Evolutionary conservation across 2,797 vertebrate species (phyloP), one percentile per base, ranked within the genome.

Genomic region (Sebastes glaucus): DNA sequence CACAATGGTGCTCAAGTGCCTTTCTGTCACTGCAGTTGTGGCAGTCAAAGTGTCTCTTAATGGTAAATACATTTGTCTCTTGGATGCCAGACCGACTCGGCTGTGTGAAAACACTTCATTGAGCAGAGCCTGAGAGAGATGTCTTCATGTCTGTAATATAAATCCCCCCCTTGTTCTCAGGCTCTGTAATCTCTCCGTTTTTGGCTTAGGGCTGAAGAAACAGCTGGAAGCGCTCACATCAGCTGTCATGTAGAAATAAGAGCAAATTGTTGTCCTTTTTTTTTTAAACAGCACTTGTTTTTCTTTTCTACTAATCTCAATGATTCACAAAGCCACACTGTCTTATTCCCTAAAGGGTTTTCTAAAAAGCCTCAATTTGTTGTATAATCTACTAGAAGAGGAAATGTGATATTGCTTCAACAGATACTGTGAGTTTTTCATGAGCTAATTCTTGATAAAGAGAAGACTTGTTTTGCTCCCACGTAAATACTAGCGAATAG

Each of bases 191-290:
- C 93, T 90, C 66, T 69, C 80, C 5, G 5, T 67, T 87, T 86
- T 94, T 93, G 94, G 93, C 92, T 68, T 78, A 60, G 1, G 73
- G 82, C 86, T 92, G 72, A 77, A 91, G 82, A 87, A 87, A 87
- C 95, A 96, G 95, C 94, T 96, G 95, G 94, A 89, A 92, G 80
- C 75, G 30, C 86, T 96, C 95, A 95, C 80, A 91, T 94, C 79
- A 86, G 81, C 89, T 82, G 83, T 92, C 83, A 88, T 33, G 61
- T 78, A 55, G 72, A 75, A 91, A 75, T 91, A 81, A 89, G 79
- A 85, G 62, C 65, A 90, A 88, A 87, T 84, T 87, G 84, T 88
- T 88, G 27, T 84, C 60, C 16, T 38, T 38, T 59, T 65, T 76
- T 80, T 78, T 88, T 87, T 55, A 84, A 92, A 84, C 69, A 75